These are phyloP conservation scores for Lagodon rhomboides DNA, from an alignment of 2,797 vertebrate species.

Conservation along the genomic window DNA sequence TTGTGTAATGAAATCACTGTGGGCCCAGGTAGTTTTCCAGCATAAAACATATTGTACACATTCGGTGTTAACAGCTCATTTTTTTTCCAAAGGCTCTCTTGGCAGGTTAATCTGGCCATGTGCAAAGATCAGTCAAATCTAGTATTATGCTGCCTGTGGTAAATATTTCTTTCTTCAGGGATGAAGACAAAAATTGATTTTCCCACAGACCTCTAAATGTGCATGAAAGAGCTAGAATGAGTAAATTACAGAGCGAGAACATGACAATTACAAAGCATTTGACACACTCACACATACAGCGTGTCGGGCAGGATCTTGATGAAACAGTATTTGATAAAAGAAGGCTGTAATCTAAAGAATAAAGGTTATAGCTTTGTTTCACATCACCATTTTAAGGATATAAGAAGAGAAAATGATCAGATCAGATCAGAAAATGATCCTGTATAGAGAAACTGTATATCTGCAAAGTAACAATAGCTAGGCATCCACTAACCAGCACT, in stretches of 20 bases:
- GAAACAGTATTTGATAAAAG: neutral
- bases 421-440: no score
- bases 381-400: neutral
- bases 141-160: neutral
- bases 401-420: neutral
- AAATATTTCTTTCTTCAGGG: neutral
- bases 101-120: neutral
- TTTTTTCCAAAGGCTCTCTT: neutral
- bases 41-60: neutral
- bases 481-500: slow-evolving; percentile 6
- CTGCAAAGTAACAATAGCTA: slow-evolving; percentile 10
- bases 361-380: neutral
- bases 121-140: neutral
- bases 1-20: no score
- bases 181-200: neutral
- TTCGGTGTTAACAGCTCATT: neutral
- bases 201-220: neutral
- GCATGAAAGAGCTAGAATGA: neutral
- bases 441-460: slow-evolving; percentile 6
- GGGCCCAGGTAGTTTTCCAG: neutral
- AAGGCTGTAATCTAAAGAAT: neutral
- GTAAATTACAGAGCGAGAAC: neutral
- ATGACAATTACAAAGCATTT: neutral
- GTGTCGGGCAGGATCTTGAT: neutral
- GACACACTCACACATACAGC: neutral